Evolutionary conservation across 2,797 vertebrate species (phyloP).

Genomic region (Micropoecilia bifurca): DNA sequence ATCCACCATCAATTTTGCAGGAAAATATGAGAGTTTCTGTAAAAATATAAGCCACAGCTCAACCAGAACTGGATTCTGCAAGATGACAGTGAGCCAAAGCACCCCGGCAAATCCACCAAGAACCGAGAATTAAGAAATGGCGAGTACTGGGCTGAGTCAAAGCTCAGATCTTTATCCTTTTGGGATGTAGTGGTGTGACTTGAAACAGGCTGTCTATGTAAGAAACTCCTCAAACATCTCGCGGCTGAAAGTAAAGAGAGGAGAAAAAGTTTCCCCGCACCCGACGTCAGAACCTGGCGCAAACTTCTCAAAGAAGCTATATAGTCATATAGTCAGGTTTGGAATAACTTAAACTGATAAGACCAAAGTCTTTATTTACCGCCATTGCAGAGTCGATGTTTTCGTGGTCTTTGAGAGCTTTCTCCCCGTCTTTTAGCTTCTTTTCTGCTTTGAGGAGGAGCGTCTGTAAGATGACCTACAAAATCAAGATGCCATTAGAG

Average conservation of each 20-base stretch:
- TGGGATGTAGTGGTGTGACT: neutral
- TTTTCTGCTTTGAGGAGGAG: conserved; percentile 74
- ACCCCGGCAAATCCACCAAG: neutral
- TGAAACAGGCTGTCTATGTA: neutral
- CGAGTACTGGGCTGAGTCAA: neutral
- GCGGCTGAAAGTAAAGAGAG: neutral
- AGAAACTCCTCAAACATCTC: neutral
- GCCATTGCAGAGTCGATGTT: conserved; percentile 53
- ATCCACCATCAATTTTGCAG: neutral
- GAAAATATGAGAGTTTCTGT: neutral
- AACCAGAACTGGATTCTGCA: neutral
- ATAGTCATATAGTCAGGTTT: neutral
- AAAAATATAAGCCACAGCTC: neutral
- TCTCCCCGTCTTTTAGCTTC: conserved; percentile 70
- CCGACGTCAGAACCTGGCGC: neutral
- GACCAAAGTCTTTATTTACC: conserved; percentile 58
- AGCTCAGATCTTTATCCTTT: neutral
- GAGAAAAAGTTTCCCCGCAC: neutral
- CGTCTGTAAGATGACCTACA: conserved; percentile 70
- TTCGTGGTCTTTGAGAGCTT: conserved; percentile 72
- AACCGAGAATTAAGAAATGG: neutral
- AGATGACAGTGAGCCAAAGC: conserved; percentile 1
- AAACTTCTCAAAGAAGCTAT: neutral
- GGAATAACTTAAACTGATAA: neutral
- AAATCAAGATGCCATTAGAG: conserved; percentile 21